Base-by-base conservation (phyloP, 2,888 invertebrate genomes). In the Drosophila sordidula region DNA sequence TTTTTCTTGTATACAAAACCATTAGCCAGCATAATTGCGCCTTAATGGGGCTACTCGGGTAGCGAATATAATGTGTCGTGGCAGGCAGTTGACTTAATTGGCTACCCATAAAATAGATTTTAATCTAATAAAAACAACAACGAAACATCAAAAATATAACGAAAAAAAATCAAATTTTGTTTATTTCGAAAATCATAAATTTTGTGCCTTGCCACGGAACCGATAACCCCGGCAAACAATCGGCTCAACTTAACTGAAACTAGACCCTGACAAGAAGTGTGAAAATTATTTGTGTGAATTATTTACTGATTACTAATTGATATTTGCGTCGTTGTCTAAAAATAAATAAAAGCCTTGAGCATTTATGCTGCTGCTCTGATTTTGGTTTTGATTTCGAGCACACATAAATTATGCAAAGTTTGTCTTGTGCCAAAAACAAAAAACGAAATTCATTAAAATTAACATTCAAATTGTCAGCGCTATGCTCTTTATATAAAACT, bases 371-470 rank as follows among this genome's bases (percentile, higher is more conserved):
- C 18, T 80, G 89, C 78, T 78, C 74, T 71, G 76, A 80, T 85
- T 85, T 72, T 22, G 46, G 45, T 87, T 74, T 29, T n/a, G 50
- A 78, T 73, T 67, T 56, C 62, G 56, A 65, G 41, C 59, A 29
- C 45, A 66, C 73, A 80, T 78, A 78, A 86, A 68, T 68, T 74
- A 83, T 80, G 78, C 89, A 69, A 52, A 74, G 66, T 83, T 78
- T 88, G 84, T 83, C 89, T 88, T 86, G 89, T 88, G 84, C 87
- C 89, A 80, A 82, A 82, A 81, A 67, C 29, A 51, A 36, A 55
- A 54, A 49, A 14, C 25, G 2, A 62, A 46, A 54, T 44, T 34
- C 45, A 62, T 41, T 22, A 61, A 74, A 89, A 85, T 85, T 87
- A 71, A 70, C 85, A 85, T 85, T 70, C 75, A 75, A 85, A 85